Evolutionary conservation across 1,140 invertebrate species (phyloP), one percentile per base, ranked within the genome.

Genomic region (Oscheius sp.): DNA sequence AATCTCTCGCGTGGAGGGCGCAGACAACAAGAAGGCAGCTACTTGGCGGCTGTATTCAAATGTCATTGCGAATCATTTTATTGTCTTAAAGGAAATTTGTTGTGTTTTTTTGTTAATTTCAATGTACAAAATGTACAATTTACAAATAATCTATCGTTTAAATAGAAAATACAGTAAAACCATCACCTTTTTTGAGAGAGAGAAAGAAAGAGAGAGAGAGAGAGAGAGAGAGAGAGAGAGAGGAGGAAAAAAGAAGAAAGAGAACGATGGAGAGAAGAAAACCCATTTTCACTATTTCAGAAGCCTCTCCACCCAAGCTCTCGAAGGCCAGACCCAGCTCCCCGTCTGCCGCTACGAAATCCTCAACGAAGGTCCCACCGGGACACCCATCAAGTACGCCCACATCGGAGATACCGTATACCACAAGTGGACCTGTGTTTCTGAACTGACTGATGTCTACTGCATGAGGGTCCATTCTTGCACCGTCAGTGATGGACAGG

Each of bases 301-400:
- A 55, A 59, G 46, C 31, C 36, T 83, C 7, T 85, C 75, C 2
- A 83, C 83, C 13, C 34, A 77, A 55, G 34, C 65, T 7, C 62
- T 80, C 28, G 71, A 72, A 3, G 58, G 66, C 20, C 76, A 77
- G 42, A 77, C 75, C 7, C 58, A 73, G 28, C 46, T 84, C 73
- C 80, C 80, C 3, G 61, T 69, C 23, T 82, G 80, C 72, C 75
- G 79, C 35, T 83, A 83, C 55, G 83, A 83, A 46, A 84, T 83
- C 45, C 73, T 83, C 13, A 66, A 65, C 15, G 75, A 75, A 18
- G n/a, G n/a, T n/a, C 64, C 77, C 7, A 73, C 45, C 20, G 83
- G 82, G 26, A 55, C 52, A 31, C 70, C 83, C n/a, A 80, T 83
- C 23, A 74, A 73, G 26, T 83, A 79, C 68, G 82, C 83, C 1